Percentiles rank a stretch among this genome's conserved stretches.
These are phyloP conservation scores for Bolborhynchus lineola DNA, from an alignment of 2,113 vertebrate species.

Conservation along the genomic window DNA sequence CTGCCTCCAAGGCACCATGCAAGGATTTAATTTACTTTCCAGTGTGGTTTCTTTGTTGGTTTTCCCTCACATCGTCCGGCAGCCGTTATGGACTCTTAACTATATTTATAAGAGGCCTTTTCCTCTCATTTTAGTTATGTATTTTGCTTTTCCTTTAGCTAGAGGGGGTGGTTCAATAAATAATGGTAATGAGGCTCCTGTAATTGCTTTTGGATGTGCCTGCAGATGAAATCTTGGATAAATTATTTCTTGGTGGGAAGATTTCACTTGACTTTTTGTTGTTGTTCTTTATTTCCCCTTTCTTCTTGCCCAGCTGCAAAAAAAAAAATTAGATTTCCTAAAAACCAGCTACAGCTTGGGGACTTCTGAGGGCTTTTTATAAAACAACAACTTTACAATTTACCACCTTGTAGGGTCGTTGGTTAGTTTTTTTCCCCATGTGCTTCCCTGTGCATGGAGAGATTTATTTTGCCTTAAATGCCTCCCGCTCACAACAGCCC, in stretches of 20 bases:
- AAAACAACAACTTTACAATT: neutral
- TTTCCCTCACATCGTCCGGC: neutral
- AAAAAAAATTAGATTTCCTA: neutral
- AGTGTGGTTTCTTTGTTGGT: neutral
- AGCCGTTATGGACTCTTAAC: conserved; percentile 15
- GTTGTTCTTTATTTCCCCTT: neutral
- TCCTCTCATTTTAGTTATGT: neutral
- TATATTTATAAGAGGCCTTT: conserved; percentile 9
- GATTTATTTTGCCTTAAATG: neutral
- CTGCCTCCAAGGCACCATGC: neutral
- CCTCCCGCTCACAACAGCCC: neutral
- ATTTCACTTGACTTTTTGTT: conserved; percentile 34
- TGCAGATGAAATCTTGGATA: conserved; percentile 43
- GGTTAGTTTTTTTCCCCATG: neutral
- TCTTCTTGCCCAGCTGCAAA: neutral
- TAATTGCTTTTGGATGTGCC: conserved; percentile 59
- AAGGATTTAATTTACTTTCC: neutral
- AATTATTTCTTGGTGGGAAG: conserved; percentile 51
- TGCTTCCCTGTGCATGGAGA: neutral
- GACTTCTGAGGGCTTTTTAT: neutral
- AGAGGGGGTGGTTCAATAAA: conserved; percentile 43
- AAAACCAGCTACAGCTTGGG: neutral
- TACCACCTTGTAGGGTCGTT: neutral
- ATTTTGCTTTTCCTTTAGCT: conserved; percentile 9
- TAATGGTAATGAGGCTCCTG: conserved; percentile 43